A percentile compares a stretch with the other conserved stretches of the same genome.
Conservation (phyloP, 2,797 vertebrate genomes). For the Eospalax fontanierii region DNA sequence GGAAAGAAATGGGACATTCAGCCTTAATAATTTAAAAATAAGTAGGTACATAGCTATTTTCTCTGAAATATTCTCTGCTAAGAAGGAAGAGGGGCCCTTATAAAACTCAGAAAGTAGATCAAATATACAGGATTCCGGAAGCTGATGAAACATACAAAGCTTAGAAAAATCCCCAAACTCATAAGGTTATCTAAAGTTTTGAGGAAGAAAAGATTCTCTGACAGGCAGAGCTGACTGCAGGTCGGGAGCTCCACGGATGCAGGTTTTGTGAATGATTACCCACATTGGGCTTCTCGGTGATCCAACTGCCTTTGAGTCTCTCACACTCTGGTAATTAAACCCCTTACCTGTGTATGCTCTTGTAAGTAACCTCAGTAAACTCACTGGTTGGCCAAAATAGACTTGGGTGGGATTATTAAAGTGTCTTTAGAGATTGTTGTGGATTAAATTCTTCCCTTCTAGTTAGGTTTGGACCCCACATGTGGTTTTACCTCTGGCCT, state of each 20-base stretch:
- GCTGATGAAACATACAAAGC: not conserved
- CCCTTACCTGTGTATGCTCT: no score
- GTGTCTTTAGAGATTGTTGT: not conserved
- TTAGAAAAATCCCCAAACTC: not conserved
- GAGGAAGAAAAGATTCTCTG: not conserved
- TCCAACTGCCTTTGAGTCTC: no score
- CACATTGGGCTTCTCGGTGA: no score
- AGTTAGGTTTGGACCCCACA: not conserved
- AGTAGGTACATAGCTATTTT: not conserved
- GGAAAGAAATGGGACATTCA: not conserved
- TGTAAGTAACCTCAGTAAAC: no score
- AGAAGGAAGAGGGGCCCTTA: not conserved
- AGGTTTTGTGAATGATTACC: no score
- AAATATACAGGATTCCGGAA: not conserved
- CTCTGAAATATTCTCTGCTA: not conserved
- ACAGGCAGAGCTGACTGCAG: not conserved
- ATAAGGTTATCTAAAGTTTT: not conserved
- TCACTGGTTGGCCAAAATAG: no score
- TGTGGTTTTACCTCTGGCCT: not conserved
- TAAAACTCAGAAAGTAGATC: not conserved
- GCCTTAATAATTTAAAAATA: constrained; percentile 41
- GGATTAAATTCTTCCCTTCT: not conserved
- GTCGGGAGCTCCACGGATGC: no score
- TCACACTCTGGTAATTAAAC: no score
- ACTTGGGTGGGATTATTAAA: not conserved